Conservation (phyloP, 2,113 vertebrate species). For the Delphinapterus leucas region DNA sequence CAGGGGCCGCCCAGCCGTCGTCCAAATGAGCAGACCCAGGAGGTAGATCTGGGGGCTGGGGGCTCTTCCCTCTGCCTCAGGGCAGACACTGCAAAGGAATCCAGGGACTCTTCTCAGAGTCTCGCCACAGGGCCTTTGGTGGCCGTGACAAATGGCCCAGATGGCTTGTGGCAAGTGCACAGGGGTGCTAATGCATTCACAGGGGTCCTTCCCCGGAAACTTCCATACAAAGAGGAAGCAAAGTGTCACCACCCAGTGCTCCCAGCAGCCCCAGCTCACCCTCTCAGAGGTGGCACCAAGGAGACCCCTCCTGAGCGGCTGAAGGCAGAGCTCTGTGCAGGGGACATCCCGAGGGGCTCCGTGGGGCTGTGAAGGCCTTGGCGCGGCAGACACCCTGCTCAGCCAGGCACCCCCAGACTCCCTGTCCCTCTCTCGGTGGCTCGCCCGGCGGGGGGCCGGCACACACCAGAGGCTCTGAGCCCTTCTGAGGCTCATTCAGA, state of each 20-base stretch:
- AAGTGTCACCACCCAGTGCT: no score
- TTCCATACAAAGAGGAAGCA: not conserved
- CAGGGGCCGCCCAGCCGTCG: not conserved
- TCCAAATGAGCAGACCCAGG: not conserved
- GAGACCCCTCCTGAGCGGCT: not conserved
- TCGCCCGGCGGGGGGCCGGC: not conserved
- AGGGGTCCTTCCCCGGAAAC: not conserved
- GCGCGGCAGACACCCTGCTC: fast-evolving
- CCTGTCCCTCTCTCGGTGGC: not conserved
- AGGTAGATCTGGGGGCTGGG: not conserved
- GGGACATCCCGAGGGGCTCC: not conserved
- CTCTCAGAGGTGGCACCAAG: not conserved
- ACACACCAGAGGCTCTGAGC: not conserved
- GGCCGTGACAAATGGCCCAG: fast-evolving
- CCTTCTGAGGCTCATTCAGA: not conserved
- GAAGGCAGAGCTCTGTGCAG: not conserved
- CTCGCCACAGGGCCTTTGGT: fast-evolving
- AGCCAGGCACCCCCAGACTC: no score
- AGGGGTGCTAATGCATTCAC: not conserved
- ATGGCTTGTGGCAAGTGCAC: not conserved
- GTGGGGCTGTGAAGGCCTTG: fast-evolving
- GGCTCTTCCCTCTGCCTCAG: fast-evolving
- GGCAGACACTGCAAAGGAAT: not conserved
- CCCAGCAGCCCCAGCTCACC: not conserved
- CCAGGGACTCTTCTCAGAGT: no score